Evolutionary conservation across 2,888 invertebrate genomes (phyloP), one percentile per base, ranked within the genome.

Genomic region (Ophion ventricosus): DNA sequence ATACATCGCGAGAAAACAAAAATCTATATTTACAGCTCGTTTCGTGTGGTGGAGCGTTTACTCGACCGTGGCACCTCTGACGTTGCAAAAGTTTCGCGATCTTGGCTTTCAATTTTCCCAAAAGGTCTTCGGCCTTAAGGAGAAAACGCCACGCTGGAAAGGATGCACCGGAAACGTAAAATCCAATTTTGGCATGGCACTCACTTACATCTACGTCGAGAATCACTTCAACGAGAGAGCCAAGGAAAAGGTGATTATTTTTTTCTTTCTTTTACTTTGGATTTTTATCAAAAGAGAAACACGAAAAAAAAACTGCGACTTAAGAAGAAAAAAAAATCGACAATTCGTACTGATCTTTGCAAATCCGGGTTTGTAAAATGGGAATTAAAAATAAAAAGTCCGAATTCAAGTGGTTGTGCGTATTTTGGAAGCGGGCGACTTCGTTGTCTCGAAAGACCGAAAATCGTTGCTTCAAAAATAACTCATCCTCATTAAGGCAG

Each of bases 21-120:
- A 29, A 29, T 64, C 8, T 35, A 20, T 43, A 87, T 88, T 92
- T 93, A 56, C 94, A 95, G 96, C 96, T 83, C 96, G 96, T 84
- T 97, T 95, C 93, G 92, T 96, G 26, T 96, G 96, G 94, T 97
- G 97, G 97, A 95, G 95, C 88, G 94, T 96, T 80, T 96, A 95
- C 92, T 95, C 95, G 10, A 95, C 95, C 17, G 94, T 96, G 67
- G 95, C 96, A 0, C 95, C 96, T 35, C 94, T 96, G 92, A 95
- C 96, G 8, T 93, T 94, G 66, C 91, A 93, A 81, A 91, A 94
- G 84, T 96, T 95, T 93, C 94, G 95, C 20, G 94, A 94, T 83
- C 94, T 96, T 1, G 95, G 95, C 49, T 96, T 96, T 92, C 94
- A 95, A 92, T 96, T 96, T 94, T 95, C 95, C 5, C 94, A 94